Percentiles rank a stretch among this genome's conserved stretches.
These are phyloP conservation scores for Agrotis puta DNA, from an alignment of 2,888 invertebrate genomes.

Conservation along the genomic window DNA sequence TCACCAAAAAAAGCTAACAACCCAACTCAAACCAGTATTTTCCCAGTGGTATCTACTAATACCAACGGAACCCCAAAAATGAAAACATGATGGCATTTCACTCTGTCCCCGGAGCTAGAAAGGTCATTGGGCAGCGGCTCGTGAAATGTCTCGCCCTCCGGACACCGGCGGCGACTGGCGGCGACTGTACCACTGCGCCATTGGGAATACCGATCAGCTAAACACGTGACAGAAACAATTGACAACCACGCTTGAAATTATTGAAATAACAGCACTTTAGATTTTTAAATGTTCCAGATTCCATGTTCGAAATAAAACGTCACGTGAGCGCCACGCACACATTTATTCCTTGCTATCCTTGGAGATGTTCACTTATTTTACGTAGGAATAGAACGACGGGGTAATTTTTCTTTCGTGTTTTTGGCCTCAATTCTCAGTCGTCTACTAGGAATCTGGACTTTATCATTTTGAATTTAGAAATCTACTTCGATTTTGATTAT, in stretches of 20 bases:
- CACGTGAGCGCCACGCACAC: no score
- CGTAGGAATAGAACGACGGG: no score
- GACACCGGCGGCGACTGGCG: constrained; percentile 68
- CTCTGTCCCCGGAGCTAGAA: constrained; percentile 85
- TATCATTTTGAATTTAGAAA: no score
- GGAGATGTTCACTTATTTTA: no score
- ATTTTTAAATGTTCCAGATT: no score
- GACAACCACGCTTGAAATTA: not conserved
- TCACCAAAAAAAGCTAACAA: not conserved
- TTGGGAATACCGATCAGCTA: constrained; percentile 71
- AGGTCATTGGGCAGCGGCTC: constrained; percentile 87
- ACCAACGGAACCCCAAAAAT: constrained; percentile 68
- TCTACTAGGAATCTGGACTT: no score
- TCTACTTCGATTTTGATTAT: no score
- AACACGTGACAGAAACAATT: constrained; percentile 16
- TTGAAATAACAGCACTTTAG: no score
- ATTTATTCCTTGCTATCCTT: no score
- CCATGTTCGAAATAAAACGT: no score
- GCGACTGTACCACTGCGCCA: constrained; percentile 74
- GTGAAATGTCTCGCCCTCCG: constrained; percentile 86
- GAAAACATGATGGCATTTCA: constrained; percentile 89
- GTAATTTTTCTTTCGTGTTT: no score
- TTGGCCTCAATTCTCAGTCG: no score
- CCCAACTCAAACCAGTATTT: not conserved
- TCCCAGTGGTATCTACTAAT: not conserved